These are phyloP conservation scores for Gandaritis pyraliata DNA, from an alignment of 2,888 invertebrate species.

Conservation along the genomic window DNA sequence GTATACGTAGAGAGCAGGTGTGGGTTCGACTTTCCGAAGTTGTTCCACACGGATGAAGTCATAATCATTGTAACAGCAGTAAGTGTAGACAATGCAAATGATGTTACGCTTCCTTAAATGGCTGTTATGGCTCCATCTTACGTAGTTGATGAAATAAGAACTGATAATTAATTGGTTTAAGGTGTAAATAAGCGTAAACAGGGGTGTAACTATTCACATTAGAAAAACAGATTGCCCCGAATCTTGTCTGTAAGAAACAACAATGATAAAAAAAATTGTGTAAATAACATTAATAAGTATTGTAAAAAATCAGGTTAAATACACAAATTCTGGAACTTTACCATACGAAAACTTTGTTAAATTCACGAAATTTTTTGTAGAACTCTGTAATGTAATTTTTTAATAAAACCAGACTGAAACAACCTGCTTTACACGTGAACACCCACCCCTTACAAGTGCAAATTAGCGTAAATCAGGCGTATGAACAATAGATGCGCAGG, in stretches of 20 bases:
- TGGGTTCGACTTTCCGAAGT: slow-evolving; percentile 6
- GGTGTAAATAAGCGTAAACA: slow-evolving; percentile 19
- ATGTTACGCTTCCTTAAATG: slow-evolving; percentile 22
- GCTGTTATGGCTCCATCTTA: slow-evolving; percentile 18
- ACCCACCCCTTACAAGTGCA: slow-evolving; percentile 21
- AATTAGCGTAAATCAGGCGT: slow-evolving; percentile 35
- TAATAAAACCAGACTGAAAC: neutral
- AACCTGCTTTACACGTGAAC: slow-evolving; percentile 7
- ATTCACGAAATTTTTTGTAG: too few species aligned
- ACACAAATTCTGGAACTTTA: too few species aligned
- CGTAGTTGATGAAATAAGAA: slow-evolving; percentile 8
- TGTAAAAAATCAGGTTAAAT: too few species aligned
- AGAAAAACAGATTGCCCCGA: slow-evolving; percentile 2
- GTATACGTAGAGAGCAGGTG: neutral
- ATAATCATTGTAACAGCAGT: slow-evolving; percentile 23
- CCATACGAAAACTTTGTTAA: too few species aligned
- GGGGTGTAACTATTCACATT: neutral
- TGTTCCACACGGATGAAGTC: slow-evolving; percentile 26
- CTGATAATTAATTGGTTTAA: slow-evolving; percentile 2
- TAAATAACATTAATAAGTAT: too few species aligned
- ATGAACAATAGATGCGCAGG: slow-evolving; percentile 43
- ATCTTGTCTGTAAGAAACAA: neutral
- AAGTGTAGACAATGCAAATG: slow-evolving; percentile 26
- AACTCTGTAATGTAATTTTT: too few species aligned
- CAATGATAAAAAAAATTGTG: too few species aligned